Conservation (phyloP, 1,140 invertebrate species). For the Monomorium pharaonis region DNA sequence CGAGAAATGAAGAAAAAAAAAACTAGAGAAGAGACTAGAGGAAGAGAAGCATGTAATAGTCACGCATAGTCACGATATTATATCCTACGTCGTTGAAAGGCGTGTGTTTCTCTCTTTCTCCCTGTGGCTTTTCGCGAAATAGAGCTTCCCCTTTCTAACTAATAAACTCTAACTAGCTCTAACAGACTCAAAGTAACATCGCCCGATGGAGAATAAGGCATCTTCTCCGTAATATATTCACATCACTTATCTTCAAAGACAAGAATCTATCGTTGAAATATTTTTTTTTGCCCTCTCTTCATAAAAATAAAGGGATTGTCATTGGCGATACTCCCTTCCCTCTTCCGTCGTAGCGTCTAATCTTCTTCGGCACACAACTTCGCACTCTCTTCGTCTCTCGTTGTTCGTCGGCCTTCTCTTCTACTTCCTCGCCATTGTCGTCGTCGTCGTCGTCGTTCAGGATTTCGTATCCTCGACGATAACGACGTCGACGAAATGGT, state of each 20-base stretch:
- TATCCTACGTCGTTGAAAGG: constrained; percentile 1
- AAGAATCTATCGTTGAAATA: not conserved
- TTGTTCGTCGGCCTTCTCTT: not conserved
- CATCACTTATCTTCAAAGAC: not conserved
- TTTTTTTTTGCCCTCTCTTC: not conserved
- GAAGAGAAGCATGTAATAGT: constrained; percentile 48
- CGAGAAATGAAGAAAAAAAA: not conserved
- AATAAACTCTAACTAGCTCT: constrained; percentile 15
- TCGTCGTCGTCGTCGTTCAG: not conserved
- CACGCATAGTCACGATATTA: constrained; percentile 60
- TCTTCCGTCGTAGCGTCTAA: not conserved
- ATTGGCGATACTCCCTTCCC: not conserved
- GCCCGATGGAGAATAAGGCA: not conserved
- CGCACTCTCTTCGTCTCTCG: constrained; percentile 30
- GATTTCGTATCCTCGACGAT: constrained; percentile 60
- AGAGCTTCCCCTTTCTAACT: not conserved
- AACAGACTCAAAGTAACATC: not conserved
- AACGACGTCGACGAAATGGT: constrained; percentile 48
- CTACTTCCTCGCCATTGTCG: constrained; percentile 15
- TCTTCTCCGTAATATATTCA: not conserved
- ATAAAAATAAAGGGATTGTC: not conserved
- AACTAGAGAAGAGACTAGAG: no score
- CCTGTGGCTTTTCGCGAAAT: not conserved
- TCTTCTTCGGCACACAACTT: not conserved
- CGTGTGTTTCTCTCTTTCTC: constrained; percentile 5